phyloP scores from a whole-genome alignment of 1,140 invertebrate species.

The Drosophila neocordata region DNA sequence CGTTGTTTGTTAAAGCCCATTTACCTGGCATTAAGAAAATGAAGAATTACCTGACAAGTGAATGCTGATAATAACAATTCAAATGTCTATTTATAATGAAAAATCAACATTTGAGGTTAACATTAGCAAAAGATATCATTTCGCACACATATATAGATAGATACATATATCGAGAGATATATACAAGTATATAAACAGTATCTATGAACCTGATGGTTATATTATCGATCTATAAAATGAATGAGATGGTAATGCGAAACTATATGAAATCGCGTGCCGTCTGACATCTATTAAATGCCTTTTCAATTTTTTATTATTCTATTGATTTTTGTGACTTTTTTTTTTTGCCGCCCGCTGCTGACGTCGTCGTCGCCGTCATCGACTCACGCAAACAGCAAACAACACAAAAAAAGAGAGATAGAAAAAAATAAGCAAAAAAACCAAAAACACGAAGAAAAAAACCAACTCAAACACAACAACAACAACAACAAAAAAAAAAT shows the following conservation, averaged over 20 bases:
- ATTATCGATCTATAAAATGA: conserved; percentile 35
- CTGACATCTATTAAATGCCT: conserved; percentile 60
- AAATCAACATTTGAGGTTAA: background rate
- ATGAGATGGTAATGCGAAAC: conserved; percentile 16
- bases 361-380: conserved; percentile 15
- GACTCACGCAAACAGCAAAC: conserved; percentile 31
- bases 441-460: conserved; percentile 22
- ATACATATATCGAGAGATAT: background rate
- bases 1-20: background rate
- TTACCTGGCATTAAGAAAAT: conserved; percentile 9
- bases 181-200: background rate
- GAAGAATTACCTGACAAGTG: conserved; percentile 19
- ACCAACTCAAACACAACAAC: conserved; percentile 21
- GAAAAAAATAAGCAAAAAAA: conserved; percentile 22
- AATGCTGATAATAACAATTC: conserved; percentile 13
- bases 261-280: conserved; percentile 42
- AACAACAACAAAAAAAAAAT: no score
- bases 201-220: conserved; percentile 5
- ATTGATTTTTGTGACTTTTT: conserved; percentile 65
- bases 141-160: background rate
- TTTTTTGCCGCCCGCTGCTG: conserved; percentile 17
- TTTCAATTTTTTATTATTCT: conserved; percentile 73
- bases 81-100: conserved; percentile 6
- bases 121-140: background rate
- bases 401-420: conserved; percentile 23